phyloP scores from a whole-genome alignment of 2,113 vertebrate genomes.

The Nycticebus coucang region DNA sequence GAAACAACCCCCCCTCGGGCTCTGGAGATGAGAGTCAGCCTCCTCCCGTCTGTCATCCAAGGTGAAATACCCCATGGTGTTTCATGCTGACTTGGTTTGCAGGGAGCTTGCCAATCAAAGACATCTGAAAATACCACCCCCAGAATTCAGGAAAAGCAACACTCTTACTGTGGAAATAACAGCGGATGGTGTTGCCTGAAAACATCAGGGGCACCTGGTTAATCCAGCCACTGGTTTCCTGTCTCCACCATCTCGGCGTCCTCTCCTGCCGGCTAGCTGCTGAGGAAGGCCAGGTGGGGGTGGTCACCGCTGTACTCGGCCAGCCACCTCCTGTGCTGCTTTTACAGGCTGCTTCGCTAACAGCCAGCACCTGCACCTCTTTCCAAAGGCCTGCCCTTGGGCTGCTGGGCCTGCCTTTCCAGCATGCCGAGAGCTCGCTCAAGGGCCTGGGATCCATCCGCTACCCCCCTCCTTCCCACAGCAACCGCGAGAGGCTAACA shows the following conservation, averaged over 20 bases:
- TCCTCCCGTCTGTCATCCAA: neutral
- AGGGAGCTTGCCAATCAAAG: neutral
- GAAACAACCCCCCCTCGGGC: neutral
- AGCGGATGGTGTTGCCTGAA: constrained; percentile 38
- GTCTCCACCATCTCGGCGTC: neutral
- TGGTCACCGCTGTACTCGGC: fast-evolving
- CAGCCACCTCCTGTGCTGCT: fast-evolving
- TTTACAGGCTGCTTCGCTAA: neutral
- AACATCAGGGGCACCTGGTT: neutral
- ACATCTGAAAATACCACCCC: neutral
- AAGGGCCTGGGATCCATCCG: neutral
- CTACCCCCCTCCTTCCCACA: neutral
- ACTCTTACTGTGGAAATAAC: neutral
- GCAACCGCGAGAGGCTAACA: neutral
- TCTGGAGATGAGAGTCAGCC: neutral
- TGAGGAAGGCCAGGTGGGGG: neutral
- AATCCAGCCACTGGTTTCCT: constrained; percentile 52
- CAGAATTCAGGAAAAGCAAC: neutral
- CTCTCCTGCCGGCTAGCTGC: neutral
- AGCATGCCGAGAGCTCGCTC: fast-evolving
- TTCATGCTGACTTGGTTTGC: neutral
- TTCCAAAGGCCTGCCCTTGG: neutral
- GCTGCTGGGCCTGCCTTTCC: neutral
- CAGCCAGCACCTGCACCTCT: neutral
- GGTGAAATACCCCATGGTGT: fast-evolving